Evolutionary conservation across 2,797 vertebrate genomes (phyloP).

Genomic region (Anguilla marmorata): DNA sequence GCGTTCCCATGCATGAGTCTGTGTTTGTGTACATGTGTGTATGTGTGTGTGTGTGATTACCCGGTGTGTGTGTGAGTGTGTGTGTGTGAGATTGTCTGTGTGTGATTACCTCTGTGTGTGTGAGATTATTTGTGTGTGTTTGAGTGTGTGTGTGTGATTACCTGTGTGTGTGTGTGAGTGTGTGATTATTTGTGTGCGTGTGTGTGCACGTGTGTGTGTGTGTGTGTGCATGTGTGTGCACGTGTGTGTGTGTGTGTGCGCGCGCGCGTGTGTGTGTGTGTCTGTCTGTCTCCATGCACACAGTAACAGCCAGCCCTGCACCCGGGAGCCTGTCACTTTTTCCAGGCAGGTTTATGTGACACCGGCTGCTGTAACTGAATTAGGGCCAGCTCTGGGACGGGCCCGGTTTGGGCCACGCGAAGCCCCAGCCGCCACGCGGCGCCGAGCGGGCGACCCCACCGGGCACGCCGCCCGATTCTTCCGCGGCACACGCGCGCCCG

Average conservation of each 20-base stretch:
- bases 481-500: too few species aligned
- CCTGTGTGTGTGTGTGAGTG: background rate
- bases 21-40: constrained; percentile 1
- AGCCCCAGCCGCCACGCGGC: background rate
- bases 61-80: background rate
- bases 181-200: background rate
- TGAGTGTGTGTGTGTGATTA: background rate
- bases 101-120: background rate
- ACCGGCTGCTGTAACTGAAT: constrained; percentile 63
- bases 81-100: background rate
- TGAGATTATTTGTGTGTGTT: background rate
- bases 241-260: background rate
- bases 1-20: constrained; percentile 18
- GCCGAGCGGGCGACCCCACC: background rate
- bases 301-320: background rate
- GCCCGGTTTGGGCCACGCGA: background rate
- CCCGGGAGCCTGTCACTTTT: constrained; percentile 40
- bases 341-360: constrained; percentile 55
- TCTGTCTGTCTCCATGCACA: background rate
- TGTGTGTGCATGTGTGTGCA: background rate
- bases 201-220: background rate
- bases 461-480: background rate
- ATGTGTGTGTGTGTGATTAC: background rate
- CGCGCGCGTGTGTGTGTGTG: background rate
- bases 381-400: constrained; percentile 33